Evolutionary conservation across 2,888 invertebrate species (phyloP).

Genomic region (Drosophila tanythrix): DNA sequence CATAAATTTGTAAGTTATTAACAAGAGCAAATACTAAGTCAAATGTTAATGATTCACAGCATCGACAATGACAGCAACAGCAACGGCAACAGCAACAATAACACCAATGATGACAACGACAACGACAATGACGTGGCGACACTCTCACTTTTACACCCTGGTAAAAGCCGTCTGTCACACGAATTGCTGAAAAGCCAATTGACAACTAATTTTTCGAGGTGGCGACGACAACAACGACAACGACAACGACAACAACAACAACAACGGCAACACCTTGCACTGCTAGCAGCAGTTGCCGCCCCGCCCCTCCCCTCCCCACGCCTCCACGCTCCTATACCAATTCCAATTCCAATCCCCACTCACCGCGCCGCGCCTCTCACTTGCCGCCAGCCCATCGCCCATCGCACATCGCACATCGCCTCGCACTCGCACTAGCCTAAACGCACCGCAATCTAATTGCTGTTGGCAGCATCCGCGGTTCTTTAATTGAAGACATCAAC

Average conservation of each 20-base stretch:
- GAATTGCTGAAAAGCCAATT: conserved; percentile 69
- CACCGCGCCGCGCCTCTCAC: conserved; percentile 3
- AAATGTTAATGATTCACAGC: conserved; percentile 48
- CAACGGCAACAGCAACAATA: neutral
- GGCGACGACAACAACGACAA: conserved; percentile 41
- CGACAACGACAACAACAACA: conserved; percentile 10
- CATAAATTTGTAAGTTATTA: conserved; percentile 70
- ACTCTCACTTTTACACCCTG: conserved; percentile 46
- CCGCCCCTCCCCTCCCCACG: neutral
- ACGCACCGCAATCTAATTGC: conserved; percentile 78
- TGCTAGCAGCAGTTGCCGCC: conserved; percentile 6
- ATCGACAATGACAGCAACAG: conserved; percentile 3
- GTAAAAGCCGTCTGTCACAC: conserved; percentile 74
- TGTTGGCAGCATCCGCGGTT: conserved; percentile 78
- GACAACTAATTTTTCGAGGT: conserved; percentile 74
- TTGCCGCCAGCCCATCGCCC: conserved; percentile 23
- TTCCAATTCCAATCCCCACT: neutral
- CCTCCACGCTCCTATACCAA: neutral
- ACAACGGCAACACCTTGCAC: conserved; percentile 64
- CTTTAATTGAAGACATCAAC: conserved; percentile 84
- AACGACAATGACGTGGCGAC: conserved; percentile 51
- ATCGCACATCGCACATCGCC: conserved; percentile 46
- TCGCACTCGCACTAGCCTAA: conserved; percentile 69
- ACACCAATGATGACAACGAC: neutral
- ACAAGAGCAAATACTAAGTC: conserved; percentile 54